Conservation (phyloP, 1,140 invertebrate species). For the Drosophila truncata region DNA sequence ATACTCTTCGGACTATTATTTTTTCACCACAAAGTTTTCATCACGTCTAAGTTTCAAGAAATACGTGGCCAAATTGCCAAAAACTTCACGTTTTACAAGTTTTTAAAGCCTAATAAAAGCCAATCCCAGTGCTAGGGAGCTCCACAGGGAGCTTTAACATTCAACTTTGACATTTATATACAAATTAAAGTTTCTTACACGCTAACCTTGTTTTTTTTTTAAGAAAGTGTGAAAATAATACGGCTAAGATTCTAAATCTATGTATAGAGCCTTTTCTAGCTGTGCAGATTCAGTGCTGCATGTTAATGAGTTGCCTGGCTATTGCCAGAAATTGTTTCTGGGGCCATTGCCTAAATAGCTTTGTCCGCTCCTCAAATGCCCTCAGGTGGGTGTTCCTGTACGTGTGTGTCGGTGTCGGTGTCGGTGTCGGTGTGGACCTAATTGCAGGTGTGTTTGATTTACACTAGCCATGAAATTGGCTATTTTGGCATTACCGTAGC, state of each 20-base stretch:
- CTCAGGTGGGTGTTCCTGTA: conserved; percentile 1
- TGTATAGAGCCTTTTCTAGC: not conserved
- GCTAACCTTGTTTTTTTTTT: not conserved
- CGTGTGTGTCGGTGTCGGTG: not conserved
- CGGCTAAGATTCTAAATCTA: not conserved
- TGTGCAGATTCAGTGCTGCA: conserved; percentile 40
- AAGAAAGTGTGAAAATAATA: not conserved
- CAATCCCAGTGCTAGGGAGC: not conserved
- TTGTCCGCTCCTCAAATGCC: conserved; percentile 29
- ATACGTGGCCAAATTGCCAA: conserved; percentile 15
- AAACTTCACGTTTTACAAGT: conserved; percentile 8
- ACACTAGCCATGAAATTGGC: conserved; percentile 80
- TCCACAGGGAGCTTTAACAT: not conserved
- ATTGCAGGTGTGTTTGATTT: conserved; percentile 80
- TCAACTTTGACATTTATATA: conserved; percentile 11
- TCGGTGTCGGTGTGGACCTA: conserved; percentile 35
- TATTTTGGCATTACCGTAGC: conserved; percentile 66
- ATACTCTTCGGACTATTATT: conserved; percentile 4
- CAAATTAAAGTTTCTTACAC: conserved; percentile 1
- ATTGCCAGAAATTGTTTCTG: conserved; percentile 74
- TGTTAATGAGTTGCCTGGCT: conserved; percentile 74
- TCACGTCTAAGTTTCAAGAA: conserved; percentile 10
- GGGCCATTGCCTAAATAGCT: conserved; percentile 50
- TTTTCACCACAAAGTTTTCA: conserved; percentile 14
- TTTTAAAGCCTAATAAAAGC: conserved; percentile 17